Evolutionary conservation across 2,113 vertebrate genomes (phyloP), one percentile per base, ranked within the genome.

Genomic region (Stercorarius parasiticus): DNA sequence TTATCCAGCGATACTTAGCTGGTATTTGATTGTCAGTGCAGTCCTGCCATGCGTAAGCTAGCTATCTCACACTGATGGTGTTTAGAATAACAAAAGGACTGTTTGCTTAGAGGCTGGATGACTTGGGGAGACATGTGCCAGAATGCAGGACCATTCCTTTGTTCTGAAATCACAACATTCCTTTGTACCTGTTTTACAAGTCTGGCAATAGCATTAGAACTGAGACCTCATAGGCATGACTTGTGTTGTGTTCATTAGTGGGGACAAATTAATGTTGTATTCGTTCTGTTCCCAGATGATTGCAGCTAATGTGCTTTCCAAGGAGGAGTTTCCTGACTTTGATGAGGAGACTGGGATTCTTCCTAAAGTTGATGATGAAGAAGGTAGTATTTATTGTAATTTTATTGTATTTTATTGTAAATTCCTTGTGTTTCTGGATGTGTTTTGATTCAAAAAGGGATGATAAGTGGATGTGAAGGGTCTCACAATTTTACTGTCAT

Each of bases 301-400:
- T 58, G 99, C 99, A 86, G 99, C 99, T 84, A 99, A 99, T 29
- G 99, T 99, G 19, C 98, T 99, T 86, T 99, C 99, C 82, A 99
- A 99, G 96, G 99, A 99, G 86, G 99, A 99, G 90, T 99, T 99
- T 94, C 99, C 99, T 47, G 99, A 99, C 97, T 99, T 99, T 32
- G 99, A 99, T 77, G 99, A 99, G 84, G 99, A 99, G 98, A 99
- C 99, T 0, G 99, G 99, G 14, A 99, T 99, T 93, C 99, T 99
- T 71, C 99, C 99, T 64, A 99, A 99, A 97, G 99, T 99, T 11
- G 99, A 99, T 69, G 99, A 99, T 89, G 99, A 99, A 93, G 99
- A 99, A 98, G 99, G 99, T 99, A 98, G 61, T 45, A 30, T 59
- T 88, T n/a, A n/a, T n/a, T n/a, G n/a, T n/a, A n/a, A n/a, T n/a